These are phyloP conservation scores for Hystrix cristata DNA, from an alignment of 2,113 vertebrate genomes.

Conservation along the genomic window DNA sequence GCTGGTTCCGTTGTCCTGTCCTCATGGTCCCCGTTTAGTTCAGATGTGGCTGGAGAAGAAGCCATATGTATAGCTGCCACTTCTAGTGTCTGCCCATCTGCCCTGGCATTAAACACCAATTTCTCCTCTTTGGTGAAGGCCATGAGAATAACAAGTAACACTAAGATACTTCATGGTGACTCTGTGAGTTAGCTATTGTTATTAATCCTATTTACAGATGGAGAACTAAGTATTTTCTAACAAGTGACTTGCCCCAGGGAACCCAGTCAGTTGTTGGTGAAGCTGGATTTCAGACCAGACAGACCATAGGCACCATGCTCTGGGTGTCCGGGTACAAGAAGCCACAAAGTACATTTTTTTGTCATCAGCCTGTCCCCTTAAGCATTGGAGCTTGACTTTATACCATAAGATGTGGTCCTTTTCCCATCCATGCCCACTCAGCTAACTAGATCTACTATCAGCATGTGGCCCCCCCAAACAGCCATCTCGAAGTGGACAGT, in stretches of 20 bases:
- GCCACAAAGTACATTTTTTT: rapidly evolving
- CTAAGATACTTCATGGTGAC: not conserved
- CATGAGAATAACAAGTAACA: not conserved
- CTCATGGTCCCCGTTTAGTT: not conserved
- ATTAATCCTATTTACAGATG: not conserved
- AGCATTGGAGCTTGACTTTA: not conserved
- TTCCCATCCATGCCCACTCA: not conserved
- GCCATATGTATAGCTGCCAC: rapidly evolving
- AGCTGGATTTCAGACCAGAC: not conserved
- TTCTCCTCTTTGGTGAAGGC: not conserved
- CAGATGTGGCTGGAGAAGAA: not conserved
- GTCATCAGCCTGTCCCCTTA: no score
- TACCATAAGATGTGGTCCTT: no score
- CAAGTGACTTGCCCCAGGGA: not conserved
- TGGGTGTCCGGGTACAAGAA: not conserved
- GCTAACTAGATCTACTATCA: not conserved
- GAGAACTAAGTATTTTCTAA: not conserved
- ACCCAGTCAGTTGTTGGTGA: not conserved
- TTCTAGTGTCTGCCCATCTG: not conserved
- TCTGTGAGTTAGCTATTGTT: not conserved
- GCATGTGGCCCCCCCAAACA: no score
- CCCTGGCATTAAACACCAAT: no score
- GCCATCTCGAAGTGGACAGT: not conserved
- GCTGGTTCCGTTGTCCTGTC: no score
- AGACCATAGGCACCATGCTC: not conserved